Evolutionary conservation across 2,113 vertebrate genomes (phyloP).

Genomic region (Petrocephalus microphthalmus): DNA sequence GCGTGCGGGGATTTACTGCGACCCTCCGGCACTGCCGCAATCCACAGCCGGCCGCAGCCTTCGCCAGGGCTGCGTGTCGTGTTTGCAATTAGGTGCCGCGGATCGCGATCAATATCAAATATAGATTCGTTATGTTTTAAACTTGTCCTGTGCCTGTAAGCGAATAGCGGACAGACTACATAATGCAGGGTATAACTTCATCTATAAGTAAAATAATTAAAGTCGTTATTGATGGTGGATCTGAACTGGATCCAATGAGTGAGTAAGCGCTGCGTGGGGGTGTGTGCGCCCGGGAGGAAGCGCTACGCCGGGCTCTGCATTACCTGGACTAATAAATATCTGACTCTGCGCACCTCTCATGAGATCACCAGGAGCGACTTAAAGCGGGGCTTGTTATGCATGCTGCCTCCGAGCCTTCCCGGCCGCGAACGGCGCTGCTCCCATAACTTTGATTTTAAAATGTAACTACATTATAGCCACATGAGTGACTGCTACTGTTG

Average conservation of each 20-base stretch:
- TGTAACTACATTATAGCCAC: neutral
- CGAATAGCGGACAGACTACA: neutral
- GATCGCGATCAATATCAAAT: neutral
- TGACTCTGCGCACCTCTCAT: conserved; percentile 27
- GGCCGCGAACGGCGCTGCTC: conserved; percentile 4
- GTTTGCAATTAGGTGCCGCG: conserved; percentile 17
- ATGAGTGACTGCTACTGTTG: neutral
- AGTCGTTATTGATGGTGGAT: conserved; percentile 6
- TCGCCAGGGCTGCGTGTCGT: conserved; percentile 17
- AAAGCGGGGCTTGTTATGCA: neutral
- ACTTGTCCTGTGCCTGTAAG: neutral
- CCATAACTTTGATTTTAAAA: conserved; percentile 11
- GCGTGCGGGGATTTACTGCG: conserved; percentile 33
- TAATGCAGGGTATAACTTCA: neutral
- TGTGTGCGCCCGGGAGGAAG: conserved; percentile 28
- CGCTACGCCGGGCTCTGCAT: conserved; percentile 40
- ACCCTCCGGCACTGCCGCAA: conserved; percentile 33
- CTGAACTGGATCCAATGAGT: conserved; percentile 25
- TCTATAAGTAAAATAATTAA: neutral
- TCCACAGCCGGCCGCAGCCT: conserved; percentile 35
- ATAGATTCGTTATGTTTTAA: neutral
- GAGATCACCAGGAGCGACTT: conserved; percentile 22
- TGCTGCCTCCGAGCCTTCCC: neutral
- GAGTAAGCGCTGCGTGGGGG: conserved; percentile 12
- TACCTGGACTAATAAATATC: conserved; percentile 44